phyloP scores from a whole-genome alignment of 2,113 vertebrate genomes.

The Petrocephalus zakoni region DNA sequence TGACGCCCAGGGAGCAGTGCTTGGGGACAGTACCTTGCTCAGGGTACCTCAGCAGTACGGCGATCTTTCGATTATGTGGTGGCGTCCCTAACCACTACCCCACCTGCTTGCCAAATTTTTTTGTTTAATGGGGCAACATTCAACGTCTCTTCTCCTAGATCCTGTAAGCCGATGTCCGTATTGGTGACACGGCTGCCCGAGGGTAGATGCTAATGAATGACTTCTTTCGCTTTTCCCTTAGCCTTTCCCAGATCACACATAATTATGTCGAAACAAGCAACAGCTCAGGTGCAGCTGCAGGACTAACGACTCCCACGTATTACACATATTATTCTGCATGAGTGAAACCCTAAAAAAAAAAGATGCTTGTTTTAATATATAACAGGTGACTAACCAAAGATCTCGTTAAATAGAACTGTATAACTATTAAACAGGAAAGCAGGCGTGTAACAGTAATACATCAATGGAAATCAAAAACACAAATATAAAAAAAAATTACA shows the following conservation, averaged over 20 bases:
- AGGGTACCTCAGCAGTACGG: too few relatives aligned
- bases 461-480: slow-evolving; percentile 55
- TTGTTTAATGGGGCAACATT: slow-evolving; percentile 43
- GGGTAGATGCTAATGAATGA: background rate
- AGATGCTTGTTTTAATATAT: slow-evolving; percentile 40
- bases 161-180: background rate
- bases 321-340: slow-evolving; percentile 46
- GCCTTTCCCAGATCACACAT: slow-evolving; percentile 6
- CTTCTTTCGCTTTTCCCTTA: background rate
- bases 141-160: slow-evolving; percentile 31
- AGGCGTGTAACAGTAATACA: slow-evolving; percentile 42
- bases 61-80: too few relatives aligned
- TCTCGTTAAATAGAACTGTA: slow-evolving; percentile 66
- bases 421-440: slow-evolving; percentile 43
- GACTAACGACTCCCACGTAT: slow-evolving; percentile 6
- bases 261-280: background rate
- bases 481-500: slow-evolving; percentile 52
- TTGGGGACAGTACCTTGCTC: too few relatives aligned
- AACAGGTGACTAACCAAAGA: slow-evolving; percentile 54
- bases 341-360: slow-evolving; percentile 46
- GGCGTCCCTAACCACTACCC: too few relatives aligned
- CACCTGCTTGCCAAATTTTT: background rate
- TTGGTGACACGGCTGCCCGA: background rate
- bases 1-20: too few relatives aligned
- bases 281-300: background rate